These are phyloP conservation scores for Darevskia nairensis DNA, from an alignment of 2,797 vertebrate genomes.

Conservation along the genomic window DNA sequence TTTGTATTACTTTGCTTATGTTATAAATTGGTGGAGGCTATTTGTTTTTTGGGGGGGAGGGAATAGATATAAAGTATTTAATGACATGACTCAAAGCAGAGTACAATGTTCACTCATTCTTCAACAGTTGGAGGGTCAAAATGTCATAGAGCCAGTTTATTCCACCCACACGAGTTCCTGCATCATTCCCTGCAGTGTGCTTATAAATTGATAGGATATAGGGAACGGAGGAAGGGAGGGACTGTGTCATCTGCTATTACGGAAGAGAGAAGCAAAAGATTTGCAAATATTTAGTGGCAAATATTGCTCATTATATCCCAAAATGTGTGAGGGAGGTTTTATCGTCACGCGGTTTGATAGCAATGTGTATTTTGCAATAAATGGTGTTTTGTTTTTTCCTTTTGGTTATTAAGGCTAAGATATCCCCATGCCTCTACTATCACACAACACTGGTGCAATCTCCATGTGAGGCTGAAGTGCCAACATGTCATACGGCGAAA, in stretches of 20 bases:
- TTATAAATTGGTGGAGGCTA: background rate
- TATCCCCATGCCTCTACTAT: slow-evolving; percentile 87
- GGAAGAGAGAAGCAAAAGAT: background rate
- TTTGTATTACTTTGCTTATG: background rate
- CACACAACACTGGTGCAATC: slow-evolving; percentile 74
- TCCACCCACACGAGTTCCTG: background rate
- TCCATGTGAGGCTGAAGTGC: slow-evolving; percentile 60
- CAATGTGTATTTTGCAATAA: background rate
- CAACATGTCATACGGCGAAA: slow-evolving; percentile 46
- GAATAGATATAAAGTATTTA: background rate
- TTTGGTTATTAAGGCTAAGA: slow-evolving; percentile 80
- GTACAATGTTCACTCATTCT: background rate
- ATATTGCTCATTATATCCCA: background rate
- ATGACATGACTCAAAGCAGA: background rate
- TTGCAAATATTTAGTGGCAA: background rate
- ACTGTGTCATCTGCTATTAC: background rate
- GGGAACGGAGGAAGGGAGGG: too few species aligned
- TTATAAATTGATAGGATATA: background rate
- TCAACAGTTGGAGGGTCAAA: background rate
- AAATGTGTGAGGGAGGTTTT: background rate
- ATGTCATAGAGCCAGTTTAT: background rate
- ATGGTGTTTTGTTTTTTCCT: background rate
- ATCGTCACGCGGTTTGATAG: background rate
- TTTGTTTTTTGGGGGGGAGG: background rate
- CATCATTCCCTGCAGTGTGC: background rate